Base-by-base conservation (phyloP, 1,140 invertebrate species). In the Cherax quadricarinatus region DNA sequence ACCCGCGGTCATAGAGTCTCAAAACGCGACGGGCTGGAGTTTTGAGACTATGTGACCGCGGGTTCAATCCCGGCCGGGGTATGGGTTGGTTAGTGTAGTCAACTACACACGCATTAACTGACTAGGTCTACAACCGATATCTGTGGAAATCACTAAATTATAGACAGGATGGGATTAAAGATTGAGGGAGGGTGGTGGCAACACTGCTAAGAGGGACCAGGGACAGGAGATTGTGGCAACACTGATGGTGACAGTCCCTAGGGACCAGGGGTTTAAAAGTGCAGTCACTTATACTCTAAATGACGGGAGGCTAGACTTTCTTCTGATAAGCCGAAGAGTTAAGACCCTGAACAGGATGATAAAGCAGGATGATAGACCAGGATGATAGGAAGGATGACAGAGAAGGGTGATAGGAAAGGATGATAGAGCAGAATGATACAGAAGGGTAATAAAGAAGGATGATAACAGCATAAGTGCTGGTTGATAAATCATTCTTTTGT, bases 261-360 rank as follows among this genome's bases (percentile, higher is more conserved):
- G 88, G 87, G 79, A 82, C 51, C 24, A 66, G 79, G 87, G 87
- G 87, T 89, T 89, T 70, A 88, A 89, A 89, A 89, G 87, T 89
- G 87, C 87, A 89, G 62, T 73, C 82, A 60, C 88, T 79, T 66
- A 83, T 84, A 85, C 80, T n/a, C 18, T 41, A 49, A 84, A 84
- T 84, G 85, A 49, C 48, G 57, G 78, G 79, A 60, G 60, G 87
- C 51, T 51, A 30, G 75, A n/a, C 21, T 21, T 75, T 85, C 48
- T 85, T 66, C 6, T 66, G 62, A 66, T 85, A 85, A 41, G 83
- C 70, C 57, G 30, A 85, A 14, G 12, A 85, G 81, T 83, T 83
- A 53, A 57, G 30, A 48, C 48, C n/a, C 70, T 12, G n/a, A 75
- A 12, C 70, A 75, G 70, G n/a, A 75, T 6, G 70, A 5, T 66